phyloP scores from a whole-genome alignment of 2,888 invertebrate species.

The Aleiodes testaceus region DNA sequence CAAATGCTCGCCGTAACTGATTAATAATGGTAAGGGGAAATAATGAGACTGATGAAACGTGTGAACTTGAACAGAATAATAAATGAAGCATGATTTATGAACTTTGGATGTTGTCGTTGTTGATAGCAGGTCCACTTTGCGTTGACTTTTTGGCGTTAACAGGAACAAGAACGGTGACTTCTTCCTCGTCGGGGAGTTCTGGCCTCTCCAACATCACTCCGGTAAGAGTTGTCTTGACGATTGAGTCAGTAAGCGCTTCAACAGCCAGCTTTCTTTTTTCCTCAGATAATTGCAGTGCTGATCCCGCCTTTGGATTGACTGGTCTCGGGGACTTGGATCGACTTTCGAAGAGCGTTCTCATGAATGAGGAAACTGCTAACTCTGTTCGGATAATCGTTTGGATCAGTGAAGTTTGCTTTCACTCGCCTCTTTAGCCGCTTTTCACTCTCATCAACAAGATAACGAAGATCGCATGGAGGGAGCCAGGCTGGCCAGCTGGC shows the following conservation, averaged over 20 bases:
- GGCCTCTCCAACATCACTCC: constrained; percentile 26
- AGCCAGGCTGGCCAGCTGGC: constrained; percentile 34
- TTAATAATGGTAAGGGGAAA: too few species aligned
- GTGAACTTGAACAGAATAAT: too few species aligned
- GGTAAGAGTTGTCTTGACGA: constrained; percentile 4
- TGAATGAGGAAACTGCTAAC: constrained; percentile 36
- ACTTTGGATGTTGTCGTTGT: too few species aligned
- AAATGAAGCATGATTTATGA: too few species aligned
- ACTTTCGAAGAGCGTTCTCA: constrained; percentile 38
- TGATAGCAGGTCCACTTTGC: too few species aligned
- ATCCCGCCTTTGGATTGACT: neutral
- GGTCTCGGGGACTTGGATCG: too few species aligned
- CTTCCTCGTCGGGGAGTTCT: constrained; percentile 22
- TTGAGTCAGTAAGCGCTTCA: constrained; percentile 16
- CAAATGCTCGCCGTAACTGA: too few species aligned
- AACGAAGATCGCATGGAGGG: constrained; percentile 29
- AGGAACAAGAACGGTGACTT: neutral
- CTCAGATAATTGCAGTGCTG: constrained; percentile 8
- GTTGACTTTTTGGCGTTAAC: too few species aligned
- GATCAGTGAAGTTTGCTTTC: constrained; percentile 37
- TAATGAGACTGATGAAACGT: too few species aligned
- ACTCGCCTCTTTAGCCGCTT: constrained; percentile 31
- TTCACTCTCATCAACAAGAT: constrained; percentile 29
- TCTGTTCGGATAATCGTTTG: constrained; percentile 25
- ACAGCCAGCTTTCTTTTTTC: constrained; percentile 20